Conservation (phyloP, 2,797 vertebrate genomes). For the Platalea minor region DNA sequence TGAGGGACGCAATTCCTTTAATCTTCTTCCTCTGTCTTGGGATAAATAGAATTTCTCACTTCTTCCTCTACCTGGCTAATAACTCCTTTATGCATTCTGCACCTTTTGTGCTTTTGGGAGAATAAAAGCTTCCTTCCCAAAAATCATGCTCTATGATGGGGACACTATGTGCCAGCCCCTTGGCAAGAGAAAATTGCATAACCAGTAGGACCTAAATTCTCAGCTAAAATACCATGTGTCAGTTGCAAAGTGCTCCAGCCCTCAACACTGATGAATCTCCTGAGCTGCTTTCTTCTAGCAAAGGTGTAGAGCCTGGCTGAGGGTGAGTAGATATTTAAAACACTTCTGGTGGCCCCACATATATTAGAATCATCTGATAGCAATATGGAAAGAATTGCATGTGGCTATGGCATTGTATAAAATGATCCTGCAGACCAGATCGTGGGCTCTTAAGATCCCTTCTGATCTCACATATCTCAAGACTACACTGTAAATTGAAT, state of each 20-base stretch:
- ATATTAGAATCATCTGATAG: not conserved
- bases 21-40: not conserved
- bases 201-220: not conserved
- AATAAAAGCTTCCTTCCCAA: not conserved
- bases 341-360: not conserved
- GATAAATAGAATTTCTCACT: not conserved
- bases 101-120: not conserved
- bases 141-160: not conserved
- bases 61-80: not conserved
- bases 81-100: not conserved
- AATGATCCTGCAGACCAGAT: not conserved
- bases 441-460: not conserved
- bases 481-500: not conserved
- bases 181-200: not conserved
- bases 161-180: not conserved
- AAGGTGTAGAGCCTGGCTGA: not conserved
- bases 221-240: not conserved
- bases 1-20: not conserved
- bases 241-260: not conserved
- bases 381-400: not conserved
- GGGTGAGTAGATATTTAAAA: not conserved
- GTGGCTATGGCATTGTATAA: rapidly evolving
- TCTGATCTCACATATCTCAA: not conserved
- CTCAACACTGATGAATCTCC: not conserved
- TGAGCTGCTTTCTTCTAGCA: not conserved